These are phyloP conservation scores for Myiagra hebetior DNA, from an alignment of 2,113 vertebrate genomes.

Conservation along the genomic window DNA sequence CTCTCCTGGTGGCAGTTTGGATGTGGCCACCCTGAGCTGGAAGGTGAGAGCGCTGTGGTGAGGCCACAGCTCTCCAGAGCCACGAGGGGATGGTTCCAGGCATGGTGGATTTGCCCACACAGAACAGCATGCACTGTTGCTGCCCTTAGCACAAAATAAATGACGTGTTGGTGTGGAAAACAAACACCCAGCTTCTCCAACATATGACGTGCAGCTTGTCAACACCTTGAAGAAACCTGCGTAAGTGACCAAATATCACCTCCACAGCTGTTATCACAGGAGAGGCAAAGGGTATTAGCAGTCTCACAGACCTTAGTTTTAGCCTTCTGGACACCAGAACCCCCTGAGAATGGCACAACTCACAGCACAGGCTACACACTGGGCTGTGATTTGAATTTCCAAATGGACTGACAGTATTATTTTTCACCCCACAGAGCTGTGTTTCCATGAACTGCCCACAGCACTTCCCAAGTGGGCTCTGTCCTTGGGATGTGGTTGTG, in stretches of 20 bases:
- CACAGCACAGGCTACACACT: background rate
- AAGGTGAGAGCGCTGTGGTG: rapidly evolving
- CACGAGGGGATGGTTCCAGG: rapidly evolving
- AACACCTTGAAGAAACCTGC: background rate
- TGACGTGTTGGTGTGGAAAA: background rate
- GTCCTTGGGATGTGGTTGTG: rapidly evolving
- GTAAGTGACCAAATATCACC: background rate
- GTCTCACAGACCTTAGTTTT: background rate
- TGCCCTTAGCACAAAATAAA: background rate
- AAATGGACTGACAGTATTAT: rapidly evolving
- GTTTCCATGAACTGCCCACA: background rate
- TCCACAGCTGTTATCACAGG: background rate
- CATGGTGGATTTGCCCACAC: rapidly evolving
- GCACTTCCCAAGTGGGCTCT: background rate
- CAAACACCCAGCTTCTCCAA: background rate
- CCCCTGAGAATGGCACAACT: background rate
- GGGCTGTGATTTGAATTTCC: background rate
- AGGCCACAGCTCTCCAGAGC: background rate
- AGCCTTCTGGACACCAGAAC: background rate
- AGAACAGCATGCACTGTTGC: rapidly evolving
- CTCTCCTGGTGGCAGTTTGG: rapidly evolving
- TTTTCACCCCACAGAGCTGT: background rate
- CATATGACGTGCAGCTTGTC: background rate
- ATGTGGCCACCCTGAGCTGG: background rate
- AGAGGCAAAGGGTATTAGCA: background rate